phyloP scores from a whole-genome alignment of 2,797 vertebrate species.

The Babyrousa celebensis region DNA sequence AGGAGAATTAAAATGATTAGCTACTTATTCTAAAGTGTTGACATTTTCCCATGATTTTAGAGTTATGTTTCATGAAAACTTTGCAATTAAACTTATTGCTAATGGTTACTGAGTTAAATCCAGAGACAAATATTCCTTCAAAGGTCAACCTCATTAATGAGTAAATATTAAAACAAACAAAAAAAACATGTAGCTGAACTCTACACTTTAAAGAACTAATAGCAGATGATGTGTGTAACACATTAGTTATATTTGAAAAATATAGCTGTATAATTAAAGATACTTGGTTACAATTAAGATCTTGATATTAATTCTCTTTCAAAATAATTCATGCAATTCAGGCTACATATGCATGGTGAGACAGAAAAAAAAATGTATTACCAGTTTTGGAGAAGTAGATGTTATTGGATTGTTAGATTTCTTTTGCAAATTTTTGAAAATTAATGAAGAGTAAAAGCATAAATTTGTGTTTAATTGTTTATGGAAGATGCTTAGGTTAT shows the following conservation, averaged over 20 bases:
- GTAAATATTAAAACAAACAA: constrained; percentile 66
- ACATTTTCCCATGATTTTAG: constrained; percentile 73
- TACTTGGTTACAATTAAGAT: constrained; percentile 87
- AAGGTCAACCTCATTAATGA: constrained; percentile 79
- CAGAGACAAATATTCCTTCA: constrained; percentile 69
- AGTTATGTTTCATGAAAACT: constrained; percentile 80
- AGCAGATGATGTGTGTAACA: constrained; percentile 76
- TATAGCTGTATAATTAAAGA: constrained; percentile 83
- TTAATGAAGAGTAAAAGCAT: constrained; percentile 78
- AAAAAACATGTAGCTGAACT: constrained; percentile 75
- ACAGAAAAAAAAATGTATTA: constrained; percentile 81
- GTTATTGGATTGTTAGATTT: constrained; percentile 82
- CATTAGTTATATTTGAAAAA: constrained; percentile 83
- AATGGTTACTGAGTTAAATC: constrained; percentile 72
- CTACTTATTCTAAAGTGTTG: constrained; percentile 74
- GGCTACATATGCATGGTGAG: constrained; percentile 73
- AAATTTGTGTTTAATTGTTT: constrained; percentile 84
- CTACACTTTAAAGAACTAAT: constrained; percentile 75
- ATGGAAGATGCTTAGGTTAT: constrained; percentile 74
- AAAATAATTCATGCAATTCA: constrained; percentile 86
- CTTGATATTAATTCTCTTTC: constrained; percentile 87
- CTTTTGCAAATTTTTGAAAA: constrained; percentile 80
- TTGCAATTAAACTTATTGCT: constrained; percentile 56
- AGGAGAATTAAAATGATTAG: constrained; percentile 86
- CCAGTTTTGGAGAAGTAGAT: constrained; percentile 81